These are phyloP conservation scores for Scyliorhinus canicula DNA, from an alignment of 2,797 vertebrate genomes.

Conservation along the genomic window DNA sequence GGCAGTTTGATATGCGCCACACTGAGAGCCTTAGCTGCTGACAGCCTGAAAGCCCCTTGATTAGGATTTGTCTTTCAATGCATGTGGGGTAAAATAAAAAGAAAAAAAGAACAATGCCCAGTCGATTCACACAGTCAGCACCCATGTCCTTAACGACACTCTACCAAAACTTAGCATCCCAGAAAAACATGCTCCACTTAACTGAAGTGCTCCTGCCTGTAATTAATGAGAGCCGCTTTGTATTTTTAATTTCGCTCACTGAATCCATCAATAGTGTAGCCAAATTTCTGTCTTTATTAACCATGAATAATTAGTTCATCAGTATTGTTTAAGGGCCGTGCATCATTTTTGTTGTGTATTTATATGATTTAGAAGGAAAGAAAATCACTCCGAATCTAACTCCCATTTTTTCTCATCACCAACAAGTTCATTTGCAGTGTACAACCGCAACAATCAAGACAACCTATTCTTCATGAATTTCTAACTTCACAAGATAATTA, in stretches of 20 bases:
- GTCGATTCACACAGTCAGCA: conserved; percentile 56
- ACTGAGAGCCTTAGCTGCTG: conserved; percentile 49
- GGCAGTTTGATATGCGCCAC: conserved; percentile 57
- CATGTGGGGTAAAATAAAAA: conserved; percentile 57
- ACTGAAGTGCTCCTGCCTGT: conserved; percentile 33
- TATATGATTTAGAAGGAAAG: neutral
- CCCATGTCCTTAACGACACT: conserved; percentile 38
- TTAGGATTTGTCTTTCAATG: conserved; percentile 65
- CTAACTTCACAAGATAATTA: neutral
- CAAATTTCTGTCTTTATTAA: conserved; percentile 38
- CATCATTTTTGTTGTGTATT: neutral
- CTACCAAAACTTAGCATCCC: conserved; percentile 34
- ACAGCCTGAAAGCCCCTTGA: conserved; percentile 52
- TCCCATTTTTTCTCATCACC: neutral
- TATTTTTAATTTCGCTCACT: conserved; percentile 33
- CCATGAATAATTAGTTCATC: conserved; percentile 18
- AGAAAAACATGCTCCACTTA: conserved; percentile 38
- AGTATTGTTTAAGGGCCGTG: neutral
- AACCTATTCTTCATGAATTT: neutral
- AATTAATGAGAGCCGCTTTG: conserved; percentile 33
- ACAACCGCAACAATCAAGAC: neutral
- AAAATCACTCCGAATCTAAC: neutral
- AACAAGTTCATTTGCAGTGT: neutral
- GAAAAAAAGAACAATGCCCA: conserved; percentile 52
- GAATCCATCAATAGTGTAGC: neutral